phyloP scores from a whole-genome alignment of 2,888 invertebrate species.

The Melinaea marsaeus region DNA sequence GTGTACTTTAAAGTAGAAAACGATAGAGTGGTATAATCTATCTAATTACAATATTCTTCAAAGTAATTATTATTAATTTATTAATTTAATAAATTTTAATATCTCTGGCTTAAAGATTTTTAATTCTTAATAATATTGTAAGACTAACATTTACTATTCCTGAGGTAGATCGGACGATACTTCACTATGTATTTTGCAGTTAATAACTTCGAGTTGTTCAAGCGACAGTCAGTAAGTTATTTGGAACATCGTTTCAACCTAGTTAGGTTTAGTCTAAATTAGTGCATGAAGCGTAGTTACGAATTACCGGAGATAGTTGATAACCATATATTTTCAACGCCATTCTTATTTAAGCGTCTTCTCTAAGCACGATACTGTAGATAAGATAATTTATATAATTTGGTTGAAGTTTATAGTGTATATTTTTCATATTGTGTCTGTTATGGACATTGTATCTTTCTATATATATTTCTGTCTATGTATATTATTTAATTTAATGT shows the following conservation, averaged over 20 bases:
- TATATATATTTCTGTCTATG: too few relatives aligned
- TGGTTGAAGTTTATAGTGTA: too few relatives aligned
- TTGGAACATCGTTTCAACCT: slow-evolving; percentile 9
- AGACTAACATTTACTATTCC: too few relatives aligned
- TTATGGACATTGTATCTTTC: too few relatives aligned
- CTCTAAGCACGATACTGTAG: background rate
- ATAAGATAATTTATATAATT: too few relatives aligned
- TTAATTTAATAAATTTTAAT: background rate
- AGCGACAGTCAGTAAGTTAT: slow-evolving; percentile 10
- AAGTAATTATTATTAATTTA: background rate
- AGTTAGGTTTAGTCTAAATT: slow-evolving; percentile 10
- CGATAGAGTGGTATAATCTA: slow-evolving; percentile 1
- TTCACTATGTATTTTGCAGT: background rate
- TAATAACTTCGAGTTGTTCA: slow-evolving; percentile 4
- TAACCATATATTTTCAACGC: background rate
- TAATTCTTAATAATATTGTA: background rate
- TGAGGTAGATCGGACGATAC: too few relatives aligned
- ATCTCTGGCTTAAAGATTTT: background rate
- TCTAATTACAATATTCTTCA: background rate
- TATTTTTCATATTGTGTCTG: too few relatives aligned
- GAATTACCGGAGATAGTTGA: background rate
- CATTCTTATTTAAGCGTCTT: slow-evolving; percentile 10
- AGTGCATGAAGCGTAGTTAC: slow-evolving; percentile 9
- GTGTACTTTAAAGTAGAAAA: background rate
- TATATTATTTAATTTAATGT: too few relatives aligned